phyloP scores from a whole-genome alignment of 2,797 vertebrate species.

The Sebastes steindachneri region DNA sequence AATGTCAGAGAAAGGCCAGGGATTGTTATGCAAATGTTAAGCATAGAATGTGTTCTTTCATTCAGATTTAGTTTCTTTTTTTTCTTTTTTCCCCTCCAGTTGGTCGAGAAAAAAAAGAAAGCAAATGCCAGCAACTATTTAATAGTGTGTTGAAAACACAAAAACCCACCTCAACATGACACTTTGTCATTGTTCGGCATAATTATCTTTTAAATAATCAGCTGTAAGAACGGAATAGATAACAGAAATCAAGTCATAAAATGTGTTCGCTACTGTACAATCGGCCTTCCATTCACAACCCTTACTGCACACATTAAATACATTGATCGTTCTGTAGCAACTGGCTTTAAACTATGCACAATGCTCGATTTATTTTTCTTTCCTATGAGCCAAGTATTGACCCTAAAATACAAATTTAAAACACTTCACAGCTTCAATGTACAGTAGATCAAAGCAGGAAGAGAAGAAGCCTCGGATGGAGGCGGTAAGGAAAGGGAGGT shows the following conservation, averaged over 20 bases:
- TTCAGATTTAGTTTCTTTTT: conserved; percentile 45
- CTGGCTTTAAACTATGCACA: not conserved
- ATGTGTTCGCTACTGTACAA: not conserved
- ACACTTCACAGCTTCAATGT: not conserved
- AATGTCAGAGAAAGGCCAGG: conserved; percentile 85
- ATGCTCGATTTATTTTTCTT: not conserved
- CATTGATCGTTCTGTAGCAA: not conserved
- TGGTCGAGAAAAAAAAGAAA: conserved; percentile 16
- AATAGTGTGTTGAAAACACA: conserved; percentile 37
- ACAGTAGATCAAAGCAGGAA: not conserved
- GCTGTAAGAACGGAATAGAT: conserved; percentile 11
- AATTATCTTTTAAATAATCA: conserved; percentile 43
- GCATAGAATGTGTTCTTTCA: conserved; percentile 75
- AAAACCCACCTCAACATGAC: not conserved
- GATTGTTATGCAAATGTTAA: conserved; percentile 85
- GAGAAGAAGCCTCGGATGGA: not conserved
- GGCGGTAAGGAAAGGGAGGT: not conserved
- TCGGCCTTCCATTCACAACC: not conserved
- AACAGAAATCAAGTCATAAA: not conserved
- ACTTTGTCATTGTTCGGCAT: conserved; percentile 8
- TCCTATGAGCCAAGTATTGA: not conserved
- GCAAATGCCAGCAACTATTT: conserved; percentile 43
- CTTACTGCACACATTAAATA: not conserved
- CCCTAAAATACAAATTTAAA: not conserved
- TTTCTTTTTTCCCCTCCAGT: not conserved